Base-by-base conservation (phyloP, 2,113 vertebrate genomes). In the Heloderma charlesbogerti region DNA sequence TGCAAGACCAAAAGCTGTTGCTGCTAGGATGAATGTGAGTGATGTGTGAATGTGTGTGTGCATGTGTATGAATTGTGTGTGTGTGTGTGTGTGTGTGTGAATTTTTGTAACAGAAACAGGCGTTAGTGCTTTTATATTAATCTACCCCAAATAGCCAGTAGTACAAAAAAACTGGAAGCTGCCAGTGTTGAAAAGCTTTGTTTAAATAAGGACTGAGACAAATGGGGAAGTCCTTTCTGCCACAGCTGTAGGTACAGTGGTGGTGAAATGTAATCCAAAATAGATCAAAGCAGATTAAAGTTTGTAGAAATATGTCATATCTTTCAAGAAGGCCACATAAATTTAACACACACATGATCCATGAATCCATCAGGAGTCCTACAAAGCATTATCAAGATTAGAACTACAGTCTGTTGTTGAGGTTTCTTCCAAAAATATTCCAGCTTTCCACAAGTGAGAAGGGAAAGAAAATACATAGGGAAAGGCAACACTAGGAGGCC, bases 251-350 rank as follows among this genome's bases (percentile, higher is more conserved):
- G 22, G 74, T 67, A 43, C 34, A 45, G 15, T 8, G 20, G 7
- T 0, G 9, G 66, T 51, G 82, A 37, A 90, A 34, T 13, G 22
- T 27, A 60, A 87, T 2, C 25, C 0, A 0, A 84, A 82, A 89
- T 43, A 86, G 31, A 74, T 88, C 86, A 91, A 34, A 72, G 63
- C 79, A 77, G 54, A 85, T 71, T 81, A 91, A 95, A 92, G 66
- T 87, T 40, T 67, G 90, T 88, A 66, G 92, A 88, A 88, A 74
- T 4, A 37, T 80, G 92, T 90, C 37, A 78, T 71, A 91, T 90
- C 93, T 89, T 96, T 90, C 88, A 95, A 77, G 88, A 88, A 67
- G 48, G 66, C 71, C n/a, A 7, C 0, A 92, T 92, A 78, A 86
- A 40, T 54, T 75, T 92, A 93, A 75, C 67, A 83, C 31, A 13